A percentile compares a stretch with the other conserved stretches of the same genome.
Conservation (phyloP, 2,113 vertebrate genomes). For the Psettodes erumei region DNA sequence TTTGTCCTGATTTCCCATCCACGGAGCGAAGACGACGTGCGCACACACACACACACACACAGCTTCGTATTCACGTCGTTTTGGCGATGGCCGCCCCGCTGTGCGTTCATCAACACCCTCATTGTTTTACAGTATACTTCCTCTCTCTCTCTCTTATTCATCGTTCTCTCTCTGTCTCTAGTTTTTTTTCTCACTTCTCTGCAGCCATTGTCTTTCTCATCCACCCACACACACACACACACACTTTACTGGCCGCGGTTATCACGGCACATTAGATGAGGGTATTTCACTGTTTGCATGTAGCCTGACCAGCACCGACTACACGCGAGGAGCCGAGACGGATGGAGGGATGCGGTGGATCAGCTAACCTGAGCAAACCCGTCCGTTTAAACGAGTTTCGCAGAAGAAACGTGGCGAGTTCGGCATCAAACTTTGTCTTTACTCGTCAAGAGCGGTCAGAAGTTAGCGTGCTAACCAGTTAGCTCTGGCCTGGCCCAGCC, state of each 20-base stretch:
- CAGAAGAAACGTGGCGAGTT: too few species aligned
- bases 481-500: too few species aligned
- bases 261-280: conserved; percentile 41
- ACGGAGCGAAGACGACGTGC: neutral
- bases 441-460: too few species aligned
- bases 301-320: too few species aligned
- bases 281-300: conserved; percentile 18
- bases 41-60: accelerated
- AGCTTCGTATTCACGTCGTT: neutral
- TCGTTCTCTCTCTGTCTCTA: neutral
- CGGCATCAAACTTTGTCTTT: too few species aligned
- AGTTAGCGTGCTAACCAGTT: too few species aligned
- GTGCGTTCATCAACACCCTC: neutral
- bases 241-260: conserved; percentile 14
- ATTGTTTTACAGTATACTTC: neutral
- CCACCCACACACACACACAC: conserved; percentile 27
- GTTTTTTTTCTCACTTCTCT: conserved; percentile 8
- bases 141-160: neutral
- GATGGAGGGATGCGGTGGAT: too few species aligned
- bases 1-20: conserved; percentile 24
- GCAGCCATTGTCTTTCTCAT: conserved; percentile 33
- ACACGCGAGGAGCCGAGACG: too few species aligned
- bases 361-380: too few species aligned
- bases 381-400: too few species aligned
- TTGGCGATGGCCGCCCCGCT: neutral